phyloP scores from a whole-genome alignment of 2,888 invertebrate species.

The Cheilosia pagana region DNA sequence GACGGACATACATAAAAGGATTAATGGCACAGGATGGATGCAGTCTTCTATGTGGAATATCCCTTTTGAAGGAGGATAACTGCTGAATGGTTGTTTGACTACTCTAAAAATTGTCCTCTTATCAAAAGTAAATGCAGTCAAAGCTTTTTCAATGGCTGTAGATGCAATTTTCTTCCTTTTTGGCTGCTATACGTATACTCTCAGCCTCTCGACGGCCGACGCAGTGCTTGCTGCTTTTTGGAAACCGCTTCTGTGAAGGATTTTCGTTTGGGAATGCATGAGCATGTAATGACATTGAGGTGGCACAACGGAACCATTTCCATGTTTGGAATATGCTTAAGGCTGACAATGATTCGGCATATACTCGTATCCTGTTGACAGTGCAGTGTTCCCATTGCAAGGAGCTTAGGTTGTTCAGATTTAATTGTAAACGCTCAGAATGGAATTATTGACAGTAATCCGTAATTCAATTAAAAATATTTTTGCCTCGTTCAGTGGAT shows the following conservation, averaged over 20 bases:
- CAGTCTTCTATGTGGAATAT: slow-evolving; percentile 41
- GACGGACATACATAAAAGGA: slow-evolving; percentile 56
- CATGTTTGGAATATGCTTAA: slow-evolving; percentile 43
- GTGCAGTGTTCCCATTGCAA: slow-evolving; percentile 5
- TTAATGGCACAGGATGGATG: slow-evolving; percentile 58
- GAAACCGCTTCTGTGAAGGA: slow-evolving; percentile 37
- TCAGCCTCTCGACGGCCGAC: background rate
- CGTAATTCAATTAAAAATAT: slow-evolving; percentile 52
- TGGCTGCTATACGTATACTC: background rate
- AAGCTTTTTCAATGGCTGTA: slow-evolving; percentile 55
- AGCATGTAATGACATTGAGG: background rate
- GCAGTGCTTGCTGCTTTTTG: slow-evolving; percentile 7
- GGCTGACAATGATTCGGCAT: slow-evolving; percentile 30
- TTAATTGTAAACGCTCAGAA: slow-evolving; percentile 51
- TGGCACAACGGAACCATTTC: slow-evolving; percentile 15
- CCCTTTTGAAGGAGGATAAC: slow-evolving; percentile 47
- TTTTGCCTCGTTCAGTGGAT: background rate
- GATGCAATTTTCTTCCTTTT: slow-evolving; percentile 37
- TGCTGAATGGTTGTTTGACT: slow-evolving; percentile 64
- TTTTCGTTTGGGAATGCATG: slow-evolving; percentile 13
- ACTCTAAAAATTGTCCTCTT: slow-evolving; percentile 58
- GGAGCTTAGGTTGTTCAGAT: slow-evolving; percentile 56
- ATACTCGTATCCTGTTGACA: background rate
- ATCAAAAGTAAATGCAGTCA: slow-evolving; percentile 68
- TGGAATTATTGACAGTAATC: slow-evolving; percentile 63